phyloP scores from a whole-genome alignment of 2,113 vertebrate species.

The Oxygymnocypris stewartii region DNA sequence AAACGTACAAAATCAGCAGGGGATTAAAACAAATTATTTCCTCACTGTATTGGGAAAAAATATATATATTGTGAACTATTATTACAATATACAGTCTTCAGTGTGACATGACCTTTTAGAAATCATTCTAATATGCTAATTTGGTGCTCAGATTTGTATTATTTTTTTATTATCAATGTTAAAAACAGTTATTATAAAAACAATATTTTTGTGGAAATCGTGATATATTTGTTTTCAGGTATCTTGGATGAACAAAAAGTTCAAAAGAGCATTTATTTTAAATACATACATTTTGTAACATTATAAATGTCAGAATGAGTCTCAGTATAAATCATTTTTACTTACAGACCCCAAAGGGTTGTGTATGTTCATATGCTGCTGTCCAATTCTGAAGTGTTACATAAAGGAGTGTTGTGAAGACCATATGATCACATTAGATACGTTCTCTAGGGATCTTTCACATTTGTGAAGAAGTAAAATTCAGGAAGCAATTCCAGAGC shows the following conservation, averaged over 20 bases:
- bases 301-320: background rate
- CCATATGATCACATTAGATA: background rate
- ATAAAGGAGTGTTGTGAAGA: background rate
- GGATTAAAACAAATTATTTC: no score
- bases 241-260: background rate
- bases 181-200: background rate
- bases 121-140: background rate
- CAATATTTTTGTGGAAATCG: background rate
- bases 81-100: no score
- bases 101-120: background rate
- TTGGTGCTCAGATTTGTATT: background rate
- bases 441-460: background rate
- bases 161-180: background rate
- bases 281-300: background rate
- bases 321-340: background rate
- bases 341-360: background rate
- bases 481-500: background rate
- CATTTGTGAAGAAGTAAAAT: background rate
- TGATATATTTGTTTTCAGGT: background rate
- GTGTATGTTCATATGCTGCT: background rate
- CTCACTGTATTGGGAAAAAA: no score
- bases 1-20: no score
- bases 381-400: background rate
- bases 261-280: background rate
- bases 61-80: background rate